These are phyloP conservation scores for Didymodactylos carnosus DNA, from an alignment of 2,888 invertebrate genomes.

Conservation along the genomic window DNA sequence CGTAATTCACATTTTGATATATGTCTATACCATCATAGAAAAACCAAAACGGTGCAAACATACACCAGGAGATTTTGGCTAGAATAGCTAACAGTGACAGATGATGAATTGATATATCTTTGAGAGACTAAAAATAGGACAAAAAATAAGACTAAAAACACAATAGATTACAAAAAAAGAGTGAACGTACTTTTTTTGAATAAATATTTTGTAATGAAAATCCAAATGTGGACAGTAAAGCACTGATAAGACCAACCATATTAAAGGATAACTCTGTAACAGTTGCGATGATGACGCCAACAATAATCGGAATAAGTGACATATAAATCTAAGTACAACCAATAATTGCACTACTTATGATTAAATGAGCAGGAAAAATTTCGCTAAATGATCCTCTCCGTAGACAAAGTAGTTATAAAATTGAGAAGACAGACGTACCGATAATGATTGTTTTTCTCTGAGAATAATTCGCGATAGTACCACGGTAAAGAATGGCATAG, in stretches of 20 bases:
- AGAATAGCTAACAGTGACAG: slow-evolving; percentile 59
- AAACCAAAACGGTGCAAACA: slow-evolving; percentile 67
- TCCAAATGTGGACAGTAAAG: slow-evolving; percentile 67
- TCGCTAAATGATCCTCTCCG: too few relatives aligned
- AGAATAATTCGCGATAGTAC: slow-evolving; percentile 47
- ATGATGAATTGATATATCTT: slow-evolving; percentile 72
- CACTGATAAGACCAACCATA: slow-evolving; percentile 59
- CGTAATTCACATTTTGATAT: slow-evolving; percentile 44
- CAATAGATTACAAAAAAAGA: not conserved
- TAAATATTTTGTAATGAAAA: slow-evolving; percentile 81
- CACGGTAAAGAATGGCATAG: slow-evolving; percentile 89
- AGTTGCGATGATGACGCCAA: slow-evolving; percentile 72
- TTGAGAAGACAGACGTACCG: too few relatives aligned
- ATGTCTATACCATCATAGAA: slow-evolving; percentile 48
- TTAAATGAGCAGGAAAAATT: too few relatives aligned
- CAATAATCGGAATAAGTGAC: slow-evolving; percentile 68
- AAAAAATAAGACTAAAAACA: not conserved
- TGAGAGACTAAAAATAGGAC: slow-evolving; percentile 44
- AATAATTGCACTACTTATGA: slow-evolving; percentile 3
- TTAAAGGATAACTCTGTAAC: slow-evolving; percentile 79
- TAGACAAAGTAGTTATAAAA: too few relatives aligned
- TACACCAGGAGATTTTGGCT: slow-evolving; percentile 53
- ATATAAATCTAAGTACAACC: slow-evolving; percentile 46
- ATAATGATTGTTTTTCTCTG: slow-evolving; percentile 55
- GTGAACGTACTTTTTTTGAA: slow-evolving; percentile 59